Evolutionary conservation across 2,113 vertebrate genomes (phyloP).

Genomic region (Corythoichthys intestinalis): DNA sequence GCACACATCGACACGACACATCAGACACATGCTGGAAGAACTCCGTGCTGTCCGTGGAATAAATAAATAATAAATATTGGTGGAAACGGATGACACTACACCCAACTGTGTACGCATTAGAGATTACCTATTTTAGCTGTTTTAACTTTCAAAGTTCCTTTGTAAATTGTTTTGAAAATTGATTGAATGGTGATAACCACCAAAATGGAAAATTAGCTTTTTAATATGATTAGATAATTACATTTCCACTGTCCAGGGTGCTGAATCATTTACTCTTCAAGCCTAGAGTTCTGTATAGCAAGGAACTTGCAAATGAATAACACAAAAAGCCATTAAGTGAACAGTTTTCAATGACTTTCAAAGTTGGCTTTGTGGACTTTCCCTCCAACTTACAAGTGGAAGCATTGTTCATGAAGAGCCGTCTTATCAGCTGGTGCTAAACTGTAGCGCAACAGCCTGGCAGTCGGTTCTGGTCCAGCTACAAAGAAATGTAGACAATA

Average conservation of each 20-base stretch:
- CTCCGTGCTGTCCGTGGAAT: no score
- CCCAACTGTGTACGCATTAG: no score
- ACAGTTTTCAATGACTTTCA: constrained; percentile 38
- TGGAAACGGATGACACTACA: no score
- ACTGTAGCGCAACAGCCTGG: constrained; percentile 43
- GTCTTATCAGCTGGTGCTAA: constrained; percentile 60
- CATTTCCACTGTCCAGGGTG: constrained; percentile 57
- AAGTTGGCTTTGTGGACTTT: constrained; percentile 43
- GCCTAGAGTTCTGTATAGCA: background rate
- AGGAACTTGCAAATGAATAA: constrained; percentile 6
- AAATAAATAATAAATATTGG: no score
- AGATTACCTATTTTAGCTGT: no score
- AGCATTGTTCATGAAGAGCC: constrained; percentile 58
- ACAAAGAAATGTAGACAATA: constrained; percentile 70
- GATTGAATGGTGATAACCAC: background rate
- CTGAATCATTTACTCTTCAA: constrained; percentile 44
- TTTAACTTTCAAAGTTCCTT: background rate
- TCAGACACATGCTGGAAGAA: no score
- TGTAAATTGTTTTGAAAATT: background rate
- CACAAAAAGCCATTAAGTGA: background rate
- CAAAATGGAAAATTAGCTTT: constrained; percentile 5
- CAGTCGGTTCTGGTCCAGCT: constrained; percentile 57
- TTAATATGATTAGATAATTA: constrained; percentile 31
- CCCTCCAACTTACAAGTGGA: constrained; percentile 47
- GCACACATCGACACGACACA: no score